phyloP scores from a whole-genome alignment of 2,888 invertebrate species.

The Aspidiotus rigidus region DNA sequence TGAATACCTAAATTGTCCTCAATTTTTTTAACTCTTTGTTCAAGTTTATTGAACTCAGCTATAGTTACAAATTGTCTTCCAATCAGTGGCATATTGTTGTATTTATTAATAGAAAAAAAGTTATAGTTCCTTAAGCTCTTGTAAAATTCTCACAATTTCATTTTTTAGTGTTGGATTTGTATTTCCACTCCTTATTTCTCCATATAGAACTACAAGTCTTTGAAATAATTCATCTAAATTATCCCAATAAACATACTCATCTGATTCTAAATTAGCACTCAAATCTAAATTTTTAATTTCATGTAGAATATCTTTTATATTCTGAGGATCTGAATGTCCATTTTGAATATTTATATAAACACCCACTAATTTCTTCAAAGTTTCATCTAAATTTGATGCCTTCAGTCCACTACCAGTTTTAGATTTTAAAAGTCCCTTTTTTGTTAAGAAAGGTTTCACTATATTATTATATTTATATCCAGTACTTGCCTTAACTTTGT shows the following conservation, averaged over 20 bases:
- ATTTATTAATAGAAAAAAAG: constrained; percentile 6
- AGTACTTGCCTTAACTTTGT: background rate
- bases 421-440: constrained; percentile 11
- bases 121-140: constrained; percentile 18
- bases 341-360: constrained; percentile 11
- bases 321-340: constrained; percentile 9
- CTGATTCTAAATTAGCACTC: constrained; percentile 8
- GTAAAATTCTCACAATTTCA: constrained; percentile 15
- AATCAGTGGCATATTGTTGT: constrained; percentile 5
- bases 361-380: constrained; percentile 8
- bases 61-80: constrained; percentile 13
- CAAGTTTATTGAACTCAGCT: constrained; percentile 14
- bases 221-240: constrained; percentile 21
- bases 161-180: constrained; percentile 10
- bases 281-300: constrained; percentile 16
- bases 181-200: constrained; percentile 14
- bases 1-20: constrained; percentile 18
- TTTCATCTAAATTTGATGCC: constrained; percentile 8
- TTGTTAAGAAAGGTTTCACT: constrained; percentile 8
- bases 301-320: constrained; percentile 6
- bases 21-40: constrained; percentile 18
- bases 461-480: constrained; percentile 11
- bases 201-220: constrained; percentile 8
- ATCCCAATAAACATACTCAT: constrained; percentile 14
- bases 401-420: constrained; percentile 8